Conservation (phyloP, 2,113 vertebrate genomes). For the Chloropsis cyanopogon region DNA sequence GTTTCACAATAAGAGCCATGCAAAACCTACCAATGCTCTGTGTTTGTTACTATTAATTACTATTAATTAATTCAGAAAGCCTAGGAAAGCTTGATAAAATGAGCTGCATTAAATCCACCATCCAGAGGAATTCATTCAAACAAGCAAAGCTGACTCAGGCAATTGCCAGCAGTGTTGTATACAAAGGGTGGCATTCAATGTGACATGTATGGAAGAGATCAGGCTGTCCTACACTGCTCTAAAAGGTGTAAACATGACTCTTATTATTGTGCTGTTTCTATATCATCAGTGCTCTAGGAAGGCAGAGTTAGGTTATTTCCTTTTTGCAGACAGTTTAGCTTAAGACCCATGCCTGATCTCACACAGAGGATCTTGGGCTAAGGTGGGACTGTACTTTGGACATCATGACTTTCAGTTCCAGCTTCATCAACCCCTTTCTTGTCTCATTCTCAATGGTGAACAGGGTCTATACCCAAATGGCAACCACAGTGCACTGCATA, state of each 20-base stretch:
- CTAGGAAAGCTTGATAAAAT: background rate
- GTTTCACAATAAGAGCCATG: background rate
- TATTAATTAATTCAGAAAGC: background rate
- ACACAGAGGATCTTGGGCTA: background rate
- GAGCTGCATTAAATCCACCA: background rate
- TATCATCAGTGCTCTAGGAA: background rate
- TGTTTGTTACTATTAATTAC: background rate
- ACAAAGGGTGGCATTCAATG: background rate
- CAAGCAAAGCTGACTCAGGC: background rate
- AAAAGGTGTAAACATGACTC: background rate
- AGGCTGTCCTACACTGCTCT: background rate
- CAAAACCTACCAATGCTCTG: background rate
- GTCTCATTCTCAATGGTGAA: background rate
- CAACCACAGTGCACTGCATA: fast-evolving
- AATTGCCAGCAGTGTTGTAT: background rate
- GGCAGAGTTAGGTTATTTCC: background rate
- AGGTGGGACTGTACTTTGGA: background rate
- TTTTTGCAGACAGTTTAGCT: background rate
- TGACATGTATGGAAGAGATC: background rate
- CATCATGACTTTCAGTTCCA: background rate
- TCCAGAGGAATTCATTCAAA: background rate
- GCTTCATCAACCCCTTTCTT: background rate
- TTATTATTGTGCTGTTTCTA: background rate
- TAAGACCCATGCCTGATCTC: background rate
- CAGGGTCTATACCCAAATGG: background rate